These are phyloP conservation scores for Trypoxylus dichotomus DNA, from an alignment of 1,140 invertebrate genomes.

Conservation along the genomic window DNA sequence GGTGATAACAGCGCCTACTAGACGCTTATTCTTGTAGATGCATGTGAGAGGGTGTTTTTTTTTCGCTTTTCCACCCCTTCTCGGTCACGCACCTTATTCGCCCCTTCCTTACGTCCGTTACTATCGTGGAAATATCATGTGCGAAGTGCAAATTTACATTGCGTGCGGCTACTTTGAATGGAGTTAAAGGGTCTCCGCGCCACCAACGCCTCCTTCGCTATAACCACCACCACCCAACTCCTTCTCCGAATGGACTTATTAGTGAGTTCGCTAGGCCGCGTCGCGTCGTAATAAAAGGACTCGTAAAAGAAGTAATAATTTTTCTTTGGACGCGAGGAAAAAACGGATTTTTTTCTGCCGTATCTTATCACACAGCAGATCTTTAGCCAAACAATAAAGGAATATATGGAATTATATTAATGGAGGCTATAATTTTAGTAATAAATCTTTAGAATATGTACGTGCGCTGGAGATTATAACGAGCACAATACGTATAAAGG, in stretches of 20 bases:
- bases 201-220: not conserved
- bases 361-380: not conserved
- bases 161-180: not conserved
- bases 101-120: not conserved
- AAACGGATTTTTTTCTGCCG: not conserved
- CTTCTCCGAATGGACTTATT: not conserved
- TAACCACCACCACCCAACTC: not conserved
- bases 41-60: no score
- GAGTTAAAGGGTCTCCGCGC: not conserved
- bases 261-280: not conserved
- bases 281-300: not conserved
- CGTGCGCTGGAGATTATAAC: not conserved
- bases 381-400: not conserved
- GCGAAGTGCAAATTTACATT: slow-evolving; percentile 18
- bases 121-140: slow-evolving; percentile 3
- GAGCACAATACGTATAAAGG: no score
- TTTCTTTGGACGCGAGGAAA: not conserved
- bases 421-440: not conserved
- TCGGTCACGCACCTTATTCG: not conserved
- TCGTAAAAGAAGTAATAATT: not conserved
- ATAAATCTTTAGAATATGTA: not conserved
- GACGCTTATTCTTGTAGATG: no score
- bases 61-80: no score
- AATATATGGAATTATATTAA: slow-evolving; percentile 1
- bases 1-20: no score